Conservation (phyloP, 64 coral and sea anemone genomes). For the Exaiptasia diaphana region DNA sequence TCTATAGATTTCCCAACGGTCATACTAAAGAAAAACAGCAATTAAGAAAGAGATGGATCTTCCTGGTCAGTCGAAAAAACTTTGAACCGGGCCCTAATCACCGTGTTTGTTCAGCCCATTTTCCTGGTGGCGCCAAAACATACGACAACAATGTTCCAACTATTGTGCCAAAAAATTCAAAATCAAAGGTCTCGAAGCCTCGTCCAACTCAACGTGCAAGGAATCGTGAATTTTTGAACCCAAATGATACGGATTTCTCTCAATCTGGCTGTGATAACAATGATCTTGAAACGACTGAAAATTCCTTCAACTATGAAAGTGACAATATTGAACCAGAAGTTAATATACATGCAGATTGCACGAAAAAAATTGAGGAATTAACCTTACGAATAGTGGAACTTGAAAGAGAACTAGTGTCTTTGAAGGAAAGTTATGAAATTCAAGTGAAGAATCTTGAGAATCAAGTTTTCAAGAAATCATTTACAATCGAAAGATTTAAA, state of each 20-base stretch:
- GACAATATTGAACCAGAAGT: no score
- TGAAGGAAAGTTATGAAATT: not conserved
- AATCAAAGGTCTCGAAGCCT: not conserved
- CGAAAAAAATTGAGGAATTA: not conserved
- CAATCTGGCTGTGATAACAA: no score
- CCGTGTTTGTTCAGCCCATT: slow-evolving; percentile 48
- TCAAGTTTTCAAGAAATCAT: slow-evolving; percentile 18
- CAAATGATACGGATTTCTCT: no score
- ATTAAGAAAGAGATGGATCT: slow-evolving; percentile 60
- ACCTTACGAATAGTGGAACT: not conserved
- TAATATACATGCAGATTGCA: no score
- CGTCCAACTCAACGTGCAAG: slow-evolving; percentile 8
- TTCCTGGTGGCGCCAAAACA: slow-evolving; percentile 43
- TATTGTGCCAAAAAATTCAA: slow-evolving; percentile 34
- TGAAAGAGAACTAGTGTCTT: not conserved
- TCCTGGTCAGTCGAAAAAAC: slow-evolving; percentile 20
- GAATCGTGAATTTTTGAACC: not conserved
- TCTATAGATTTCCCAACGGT: slow-evolving; percentile 59
- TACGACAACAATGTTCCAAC: slow-evolving; percentile 43
- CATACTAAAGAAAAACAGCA: slow-evolving; percentile 16
- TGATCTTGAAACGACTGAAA: no score
- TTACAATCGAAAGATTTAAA: slow-evolving; percentile 52
- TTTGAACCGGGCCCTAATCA: slow-evolving; percentile 38
- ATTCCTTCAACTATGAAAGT: no score
- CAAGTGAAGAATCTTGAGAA: not conserved